phyloP scores from a whole-genome alignment of 2,113 vertebrate genomes.

The Alethe diademata region DNA sequence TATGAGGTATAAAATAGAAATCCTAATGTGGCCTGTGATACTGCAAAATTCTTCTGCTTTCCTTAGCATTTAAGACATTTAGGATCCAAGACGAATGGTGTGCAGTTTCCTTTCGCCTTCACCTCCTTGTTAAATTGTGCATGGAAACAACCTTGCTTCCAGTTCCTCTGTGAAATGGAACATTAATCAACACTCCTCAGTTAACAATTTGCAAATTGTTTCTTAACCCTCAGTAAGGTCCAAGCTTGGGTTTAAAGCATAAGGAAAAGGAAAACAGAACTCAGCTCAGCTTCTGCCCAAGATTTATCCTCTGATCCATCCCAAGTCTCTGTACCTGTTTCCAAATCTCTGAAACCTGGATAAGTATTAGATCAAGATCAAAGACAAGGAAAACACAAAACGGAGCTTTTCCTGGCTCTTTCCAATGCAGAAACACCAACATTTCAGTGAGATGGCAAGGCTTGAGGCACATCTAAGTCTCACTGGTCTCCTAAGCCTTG shows the following conservation, averaged over 20 bases:
- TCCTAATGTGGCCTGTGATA: neutral
- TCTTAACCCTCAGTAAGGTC: neutral
- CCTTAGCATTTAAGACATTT: neutral
- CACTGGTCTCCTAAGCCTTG: neutral
- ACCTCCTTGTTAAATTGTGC: neutral
- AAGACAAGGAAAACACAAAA: neutral
- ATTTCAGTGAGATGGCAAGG: neutral
- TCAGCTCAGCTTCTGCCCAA: neutral
- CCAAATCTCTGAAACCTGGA: neutral
- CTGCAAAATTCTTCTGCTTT: neutral
- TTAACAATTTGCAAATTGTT: neutral
- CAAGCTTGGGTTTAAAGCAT: neutral
- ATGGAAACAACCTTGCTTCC: neutral
- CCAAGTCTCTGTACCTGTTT: neutral
- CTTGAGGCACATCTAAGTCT: neutral
- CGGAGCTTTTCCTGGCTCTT: neutral
- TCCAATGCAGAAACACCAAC: neutral
- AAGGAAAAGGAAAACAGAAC: neutral
- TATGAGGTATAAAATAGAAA: neutral
- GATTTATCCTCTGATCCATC: neutral
- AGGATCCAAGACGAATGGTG: neutral
- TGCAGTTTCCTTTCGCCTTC: neutral
- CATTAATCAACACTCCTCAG: neutral
- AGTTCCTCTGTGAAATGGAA: neutral
- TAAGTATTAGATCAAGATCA: neutral